Evolutionary conservation across 92 coral and sea anemone species (phyloP).

Genomic region (Bergia puertoricense): DNA sequence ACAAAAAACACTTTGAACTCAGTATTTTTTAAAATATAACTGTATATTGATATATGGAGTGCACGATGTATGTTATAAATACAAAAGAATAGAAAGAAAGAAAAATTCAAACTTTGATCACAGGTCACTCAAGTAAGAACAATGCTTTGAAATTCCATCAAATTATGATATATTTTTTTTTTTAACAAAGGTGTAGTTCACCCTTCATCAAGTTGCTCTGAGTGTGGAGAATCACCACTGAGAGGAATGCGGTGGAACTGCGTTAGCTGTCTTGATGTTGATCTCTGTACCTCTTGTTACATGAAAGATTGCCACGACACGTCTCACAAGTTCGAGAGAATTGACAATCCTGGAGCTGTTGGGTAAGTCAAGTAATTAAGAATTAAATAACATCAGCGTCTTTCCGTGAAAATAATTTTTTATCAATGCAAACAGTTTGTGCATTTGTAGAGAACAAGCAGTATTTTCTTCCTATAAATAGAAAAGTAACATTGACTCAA

Average conservation of each 20-base stretch:
- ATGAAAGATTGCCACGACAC: conserved; percentile 5
- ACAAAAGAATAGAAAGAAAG: too few species aligned
- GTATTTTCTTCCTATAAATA: too few species aligned
- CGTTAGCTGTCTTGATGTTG: not conserved
- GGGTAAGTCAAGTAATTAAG: not conserved
- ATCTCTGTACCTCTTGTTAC: not conserved
- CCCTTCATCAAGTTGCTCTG: conserved; percentile 2
- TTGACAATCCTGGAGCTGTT: not conserved
- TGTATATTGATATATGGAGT: too few species aligned
- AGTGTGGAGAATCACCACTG: conserved; percentile 14
- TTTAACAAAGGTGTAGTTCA: not conserved
- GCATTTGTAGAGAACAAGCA: too few species aligned
- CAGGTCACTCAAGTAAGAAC: too few species aligned
- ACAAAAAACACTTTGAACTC: too few species aligned
- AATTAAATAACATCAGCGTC: not conserved
- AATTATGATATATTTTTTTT: not conserved
- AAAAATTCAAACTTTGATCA: too few species aligned
- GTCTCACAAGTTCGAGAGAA: conserved; percentile 2
- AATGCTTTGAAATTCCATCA: too few species aligned
- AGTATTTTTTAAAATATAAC: too few species aligned
- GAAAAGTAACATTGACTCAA: too few species aligned
- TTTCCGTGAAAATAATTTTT: not conserved
- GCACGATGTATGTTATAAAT: too few species aligned
- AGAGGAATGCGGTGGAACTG: conserved; percentile 14
- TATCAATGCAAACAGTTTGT: too few species aligned